Evolutionary conservation across 2,797 vertebrate genomes (phyloP), one percentile per base, ranked within the genome.

Genomic region (Lates japonicus): DNA sequence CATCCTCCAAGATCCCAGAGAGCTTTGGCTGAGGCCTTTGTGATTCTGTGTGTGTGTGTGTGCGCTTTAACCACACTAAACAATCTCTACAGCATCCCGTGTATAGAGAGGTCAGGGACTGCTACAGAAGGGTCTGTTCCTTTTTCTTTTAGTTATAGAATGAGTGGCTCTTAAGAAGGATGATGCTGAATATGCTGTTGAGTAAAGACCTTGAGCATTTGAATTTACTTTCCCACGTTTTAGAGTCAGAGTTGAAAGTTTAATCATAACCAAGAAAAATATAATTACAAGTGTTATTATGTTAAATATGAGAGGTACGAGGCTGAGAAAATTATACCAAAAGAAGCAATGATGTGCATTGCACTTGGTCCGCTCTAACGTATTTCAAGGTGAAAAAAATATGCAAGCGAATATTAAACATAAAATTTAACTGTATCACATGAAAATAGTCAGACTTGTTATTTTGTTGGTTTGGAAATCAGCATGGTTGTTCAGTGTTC

Each of bases 101-200:
- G 61, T 70, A 33, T n/a, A n/a, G 67, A n/a, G 67, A 86, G 61
- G 80, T 86, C 86, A 82, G 58, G 61, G 70, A 17, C 51, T 48
- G 70, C 70, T 63, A 42, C 1, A 62, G 35, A 67, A 51, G 62
- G 17, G n/a, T 61, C 51, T 59, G 63, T 62, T 81, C 63, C 60
- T 73, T 29, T 33, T 72, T 79, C 22, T 60, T 44, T 83, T 61
- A 31, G 44, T 69, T 39, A 57, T 3, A 78, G 31, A 78, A 75
- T 20, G 55, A 84, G 60, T 57, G 59, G 31, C 20, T 59, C 58
- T 81, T 71, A 7, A 57, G 19, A 60, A 25, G 48, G 20, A 4
- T 12, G 11, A 61, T 8, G 3, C 42, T 63, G 25, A 29, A 29
- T 29, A 29, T 2, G n/a, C n/a, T n/a, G 46, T 5, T 42, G 41